A percentile compares a stretch with the other conserved stretches of the same genome.
Conservation (phyloP, 2,888 invertebrate genomes). For the Mesorhabditis spiculigera region DNA sequence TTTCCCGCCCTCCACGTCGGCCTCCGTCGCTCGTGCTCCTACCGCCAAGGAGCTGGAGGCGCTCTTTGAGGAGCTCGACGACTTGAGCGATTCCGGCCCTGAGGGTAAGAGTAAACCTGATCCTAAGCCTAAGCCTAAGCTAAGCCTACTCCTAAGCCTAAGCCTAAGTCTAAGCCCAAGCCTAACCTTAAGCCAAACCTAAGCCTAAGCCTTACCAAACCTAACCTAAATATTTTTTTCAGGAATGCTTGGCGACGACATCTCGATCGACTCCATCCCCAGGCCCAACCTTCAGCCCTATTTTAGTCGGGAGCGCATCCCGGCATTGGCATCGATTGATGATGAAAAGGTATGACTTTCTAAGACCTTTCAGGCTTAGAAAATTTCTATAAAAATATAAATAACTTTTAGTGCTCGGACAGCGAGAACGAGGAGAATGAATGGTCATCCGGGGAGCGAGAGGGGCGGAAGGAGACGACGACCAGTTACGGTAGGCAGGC, state of each 20-base stretch:
- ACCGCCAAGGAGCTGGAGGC: conserved; percentile 50
- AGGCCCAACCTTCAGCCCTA: conserved; percentile 48
- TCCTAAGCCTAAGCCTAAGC: no score
- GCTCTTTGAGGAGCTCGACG: conserved; percentile 83
- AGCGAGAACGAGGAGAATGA: conserved; percentile 22
- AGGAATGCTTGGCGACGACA: conserved; percentile 39
- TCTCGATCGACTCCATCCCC: conserved; percentile 49
- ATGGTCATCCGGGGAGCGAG: conserved; percentile 15
- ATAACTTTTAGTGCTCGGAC: conserved; percentile 13
- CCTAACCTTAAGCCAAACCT: neutral
- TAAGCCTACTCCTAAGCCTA: neutral
- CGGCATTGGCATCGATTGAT: conserved; percentile 3
- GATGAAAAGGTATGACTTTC: conserved; percentile 12
- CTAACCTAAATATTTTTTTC: neutral
- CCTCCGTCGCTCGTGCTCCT: conserved; percentile 27
- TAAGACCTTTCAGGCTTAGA: neutral
- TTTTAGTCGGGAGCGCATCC: conserved; percentile 22
- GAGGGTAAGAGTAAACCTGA: conserved; percentile 59
- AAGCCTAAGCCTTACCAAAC: no score
- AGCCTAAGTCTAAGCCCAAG: neutral
- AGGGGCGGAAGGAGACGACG: no score
- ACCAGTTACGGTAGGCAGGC: no score
- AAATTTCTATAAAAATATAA: neutral
- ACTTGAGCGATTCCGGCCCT: conserved; percentile 82
- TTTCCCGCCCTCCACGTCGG: conserved; percentile 15